Conservation (phyloP, 2,888 invertebrate species). For the Lithosia quadra region DNA sequence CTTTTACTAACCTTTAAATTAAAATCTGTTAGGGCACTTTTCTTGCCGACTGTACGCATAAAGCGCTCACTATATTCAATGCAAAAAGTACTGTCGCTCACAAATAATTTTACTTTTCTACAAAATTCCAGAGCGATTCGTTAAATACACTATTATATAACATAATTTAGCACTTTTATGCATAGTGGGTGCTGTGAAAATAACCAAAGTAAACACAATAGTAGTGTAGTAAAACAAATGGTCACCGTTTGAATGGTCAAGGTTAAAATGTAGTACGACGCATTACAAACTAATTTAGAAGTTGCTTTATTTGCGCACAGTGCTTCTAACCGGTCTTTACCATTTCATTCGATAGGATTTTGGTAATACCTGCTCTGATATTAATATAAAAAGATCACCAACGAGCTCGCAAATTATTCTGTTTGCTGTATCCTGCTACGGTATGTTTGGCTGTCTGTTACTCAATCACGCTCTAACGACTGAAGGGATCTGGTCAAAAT, state of each 20-base stretch:
- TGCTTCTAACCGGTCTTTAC: background rate
- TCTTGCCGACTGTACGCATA: background rate
- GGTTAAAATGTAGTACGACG: slow-evolving; percentile 1
- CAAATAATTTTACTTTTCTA: background rate
- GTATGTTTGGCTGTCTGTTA: no score
- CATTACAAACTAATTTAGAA: background rate
- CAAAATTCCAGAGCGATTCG: background rate
- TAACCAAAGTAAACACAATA: slow-evolving; percentile 8
- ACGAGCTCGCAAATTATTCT: background rate
- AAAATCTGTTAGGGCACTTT: background rate
- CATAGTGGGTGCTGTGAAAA: slow-evolving; percentile 1
- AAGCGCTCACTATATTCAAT: background rate
- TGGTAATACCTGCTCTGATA: background rate
- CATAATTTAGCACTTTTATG: background rate
- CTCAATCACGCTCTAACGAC: no score
- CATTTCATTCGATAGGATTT: background rate
- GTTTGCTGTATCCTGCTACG: no score
- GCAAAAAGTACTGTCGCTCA: background rate
- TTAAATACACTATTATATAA: background rate
- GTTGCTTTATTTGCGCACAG: background rate
- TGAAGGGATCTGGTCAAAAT: no score
- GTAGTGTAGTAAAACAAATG: slow-evolving; percentile 8
- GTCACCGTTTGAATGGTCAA: slow-evolving; percentile 5
- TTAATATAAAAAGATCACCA: background rate
- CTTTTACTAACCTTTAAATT: background rate